Evolutionary conservation across 2,888 invertebrate genomes (phyloP), one percentile per base, ranked within the genome.

Genomic region (Frankliniella intonsa): DNA sequence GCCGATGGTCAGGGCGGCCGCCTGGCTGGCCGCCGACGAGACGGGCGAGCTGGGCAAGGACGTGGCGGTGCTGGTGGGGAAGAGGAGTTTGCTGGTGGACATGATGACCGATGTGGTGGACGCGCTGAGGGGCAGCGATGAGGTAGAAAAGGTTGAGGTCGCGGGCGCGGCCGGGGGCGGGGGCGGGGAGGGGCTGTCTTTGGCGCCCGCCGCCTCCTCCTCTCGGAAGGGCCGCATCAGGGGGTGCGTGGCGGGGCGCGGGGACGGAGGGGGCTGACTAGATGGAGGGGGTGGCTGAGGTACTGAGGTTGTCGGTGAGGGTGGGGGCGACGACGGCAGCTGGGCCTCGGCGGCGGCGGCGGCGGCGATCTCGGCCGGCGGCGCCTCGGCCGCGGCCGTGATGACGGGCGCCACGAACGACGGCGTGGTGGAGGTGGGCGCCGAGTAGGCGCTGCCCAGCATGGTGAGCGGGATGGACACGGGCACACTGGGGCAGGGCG

Each of bases 51-150:
- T 55, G 55, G 55, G 14, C 14, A 11, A 14, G 55, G 55, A 55
- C 14, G 55, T 55, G 55, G 55, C 17, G 55, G 55, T 55, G 55
- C 55, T 55, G 55, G 69, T 12, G 25, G 69, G 69, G 25, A 22
- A 76, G 14, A 55, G 17, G 22, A 22, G 22, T 11, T n/a, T 76
- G 25, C 12, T 76, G 22, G 69, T 76, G 69, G 69, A 76, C 69
- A 22, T 22, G 22, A 25, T 22, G 22, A 22, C n/a, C 2, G n/a
- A 76, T 9, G 69, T 76, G 55, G 55, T 55, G 55, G 55, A 19
- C 55, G 55, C 14, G 55, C 55, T 38, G 3, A n/a, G 22, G 62
- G 65, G 27, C 81, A 80, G 81, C 81, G 81, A 81, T 81, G 81
- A 50, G 82, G 81, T 49, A 80, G 50, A 80, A 38, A 38, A 38